Base-by-base conservation (phyloP, 1,140 invertebrate genomes). In the Trichonephila clavata region DNA sequence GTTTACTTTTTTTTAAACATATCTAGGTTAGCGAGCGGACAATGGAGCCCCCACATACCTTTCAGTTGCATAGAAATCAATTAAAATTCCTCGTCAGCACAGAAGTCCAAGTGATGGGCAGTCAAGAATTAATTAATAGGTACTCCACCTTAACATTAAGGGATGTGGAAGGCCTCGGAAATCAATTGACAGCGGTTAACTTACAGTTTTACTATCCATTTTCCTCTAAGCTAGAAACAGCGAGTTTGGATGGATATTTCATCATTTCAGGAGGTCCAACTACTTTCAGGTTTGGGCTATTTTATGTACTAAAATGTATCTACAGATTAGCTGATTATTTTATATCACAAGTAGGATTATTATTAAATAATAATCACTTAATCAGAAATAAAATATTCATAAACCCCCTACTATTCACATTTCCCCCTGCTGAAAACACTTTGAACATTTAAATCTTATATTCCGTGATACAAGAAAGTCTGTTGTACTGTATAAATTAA, bases 221-320 rank as follows among this genome's bases (percentile, higher is more conserved):
- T 20, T 1, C 21, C 0, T 18, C 20, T 14, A 21, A 59, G 6
- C 21, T 20, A 83, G 71, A 90, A 43, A 60, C 71, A 8, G 6
- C 81, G n/a, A 61, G 24, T 61, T 60, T 60, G 14, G 89, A 90
- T 39, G 89, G 89, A 59, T 90, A 32, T 90, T 80, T 81, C 14
- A 81, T 90, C 32, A 13, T 32, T 39, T 90, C 89, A 24, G n/a
- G 27, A 59, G 43, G 43, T 16, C n/a, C 32, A 50, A 43, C 20
- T n/a, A 59, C 80, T n/a, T 39, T 27, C 57, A 93, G 92, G 32
- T 93, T 87, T 80, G 24, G 14, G 8, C 2, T 65, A 60, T 65
- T 65, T 10, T 65, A 21, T 65, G 21, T 24, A 21, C 20, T 63
- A 2, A 21, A 63, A 39, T 4, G 1, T 39, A 39, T 39, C 32